Conservation (phyloP, 2,797 vertebrate genomes). For the Gouania willdenowi region DNA sequence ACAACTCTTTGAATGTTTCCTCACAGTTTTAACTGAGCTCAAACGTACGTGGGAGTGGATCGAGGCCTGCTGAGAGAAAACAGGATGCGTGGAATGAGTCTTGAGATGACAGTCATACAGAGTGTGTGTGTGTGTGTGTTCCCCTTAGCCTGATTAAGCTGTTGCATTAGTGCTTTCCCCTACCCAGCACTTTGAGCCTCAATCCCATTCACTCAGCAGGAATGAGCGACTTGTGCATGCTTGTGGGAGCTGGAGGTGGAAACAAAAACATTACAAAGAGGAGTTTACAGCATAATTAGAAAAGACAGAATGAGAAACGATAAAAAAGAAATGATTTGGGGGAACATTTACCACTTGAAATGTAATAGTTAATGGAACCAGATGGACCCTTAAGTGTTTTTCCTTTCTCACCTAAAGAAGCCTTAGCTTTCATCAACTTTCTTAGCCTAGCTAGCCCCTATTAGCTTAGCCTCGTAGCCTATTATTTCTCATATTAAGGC, state of each 20-base stretch:
- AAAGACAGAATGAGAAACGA: too few relatives aligned
- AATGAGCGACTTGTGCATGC: slow-evolving; percentile 19
- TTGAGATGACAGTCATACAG: slow-evolving; percentile 21
- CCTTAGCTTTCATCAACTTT: too few relatives aligned
- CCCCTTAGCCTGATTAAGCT: slow-evolving; percentile 48
- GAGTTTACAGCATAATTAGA: too few relatives aligned
- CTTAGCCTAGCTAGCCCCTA: too few relatives aligned
- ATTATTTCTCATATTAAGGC: too few relatives aligned
- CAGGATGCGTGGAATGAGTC: slow-evolving; percentile 46
- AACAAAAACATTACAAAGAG: too few relatives aligned
- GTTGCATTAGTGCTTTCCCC: slow-evolving; percentile 48
- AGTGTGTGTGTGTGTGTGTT: slow-evolving; percentile 19
- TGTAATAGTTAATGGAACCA: too few relatives aligned
- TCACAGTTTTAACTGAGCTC: slow-evolving; percentile 14
- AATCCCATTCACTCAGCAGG: slow-evolving; percentile 19
- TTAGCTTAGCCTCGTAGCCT: too few relatives aligned
- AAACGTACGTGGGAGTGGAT: slow-evolving; percentile 45
- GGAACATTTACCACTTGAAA: too few relatives aligned
- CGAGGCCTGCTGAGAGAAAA: slow-evolving; percentile 49
- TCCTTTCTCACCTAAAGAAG: too few relatives aligned
- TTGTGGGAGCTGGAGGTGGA: neutral
- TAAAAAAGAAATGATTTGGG: too few relatives aligned
- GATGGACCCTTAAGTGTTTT: too few relatives aligned
- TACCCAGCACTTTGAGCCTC: slow-evolving; percentile 40
- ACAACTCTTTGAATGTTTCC: neutral